Evolutionary conservation across 2,888 invertebrate species (phyloP).

Genomic region (Leptarthrus brevirostris): DNA sequence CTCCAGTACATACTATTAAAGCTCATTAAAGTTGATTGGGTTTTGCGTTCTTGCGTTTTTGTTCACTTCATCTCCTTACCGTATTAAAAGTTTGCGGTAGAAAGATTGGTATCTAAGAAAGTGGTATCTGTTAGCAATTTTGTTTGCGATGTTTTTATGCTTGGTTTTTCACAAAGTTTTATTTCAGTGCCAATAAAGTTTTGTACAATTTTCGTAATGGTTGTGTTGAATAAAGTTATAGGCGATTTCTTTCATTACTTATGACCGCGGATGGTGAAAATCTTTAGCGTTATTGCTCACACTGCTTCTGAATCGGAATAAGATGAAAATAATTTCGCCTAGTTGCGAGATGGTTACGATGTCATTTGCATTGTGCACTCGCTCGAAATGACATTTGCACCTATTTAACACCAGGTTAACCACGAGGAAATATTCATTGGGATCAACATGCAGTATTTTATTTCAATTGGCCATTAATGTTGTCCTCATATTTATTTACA

Average conservation of each 20-base stretch:
- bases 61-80: conserved; percentile 37
- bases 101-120: conserved; percentile 47
- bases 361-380: conserved; percentile 1
- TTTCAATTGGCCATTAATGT: conserved; percentile 5
- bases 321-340: neutral
- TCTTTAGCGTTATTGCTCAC: conserved; percentile 27
- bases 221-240: conserved; percentile 45
- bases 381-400: neutral
- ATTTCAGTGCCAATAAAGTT: conserved; percentile 35
- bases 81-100: conserved; percentile 46
- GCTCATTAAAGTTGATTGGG: conserved; percentile 60
- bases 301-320: conserved; percentile 23
- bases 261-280: conserved; percentile 6
- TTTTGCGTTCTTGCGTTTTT: conserved; percentile 54
- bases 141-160: neutral
- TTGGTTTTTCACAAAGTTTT: neutral
- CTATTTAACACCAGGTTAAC: neutral
- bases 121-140: conserved; percentile 47
- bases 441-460: neutral
- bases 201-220: conserved; percentile 46
- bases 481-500: conserved; percentile 14
- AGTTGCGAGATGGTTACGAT: neutral
- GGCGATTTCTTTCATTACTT: conserved; percentile 37
- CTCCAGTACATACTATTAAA: conserved; percentile 58
- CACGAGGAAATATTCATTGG: conserved; percentile 14